Evolutionary conservation across 1,140 invertebrate genomes (phyloP).

Genomic region (Drosophila melanica): DNA sequence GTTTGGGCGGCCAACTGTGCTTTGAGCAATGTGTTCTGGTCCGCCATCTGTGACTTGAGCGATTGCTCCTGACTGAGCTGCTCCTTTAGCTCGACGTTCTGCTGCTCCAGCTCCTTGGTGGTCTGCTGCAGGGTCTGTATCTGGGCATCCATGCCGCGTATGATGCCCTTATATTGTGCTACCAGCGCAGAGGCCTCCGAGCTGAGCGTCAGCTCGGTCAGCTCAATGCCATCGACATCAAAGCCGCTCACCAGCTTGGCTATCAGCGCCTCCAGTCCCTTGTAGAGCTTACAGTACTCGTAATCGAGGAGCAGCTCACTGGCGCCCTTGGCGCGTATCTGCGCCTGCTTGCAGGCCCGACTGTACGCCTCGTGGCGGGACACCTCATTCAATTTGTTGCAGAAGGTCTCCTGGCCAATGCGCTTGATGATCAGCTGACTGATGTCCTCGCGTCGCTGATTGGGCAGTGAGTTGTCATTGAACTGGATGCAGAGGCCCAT

Average conservation of each 20-base stretch:
- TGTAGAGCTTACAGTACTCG: conserved; percentile 96
- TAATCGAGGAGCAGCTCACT: conserved; percentile 95
- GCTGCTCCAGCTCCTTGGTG: conserved; percentile 85
- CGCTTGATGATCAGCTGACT: conserved; percentile 94
- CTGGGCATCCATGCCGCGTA: conserved; percentile 92
- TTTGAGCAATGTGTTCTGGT: conserved; percentile 94
- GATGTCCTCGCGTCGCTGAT: conserved; percentile 92
- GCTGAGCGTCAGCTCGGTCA: conserved; percentile 85
- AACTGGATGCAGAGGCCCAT: conserved; percentile 96
- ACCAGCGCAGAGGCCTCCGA: conserved; percentile 87
- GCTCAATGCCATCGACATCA: conserved; percentile 84
- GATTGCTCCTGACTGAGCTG: conserved; percentile 88
- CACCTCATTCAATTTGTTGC: conserved; percentile 93
- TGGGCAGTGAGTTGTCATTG: conserved; percentile 94
- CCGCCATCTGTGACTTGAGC: conserved; percentile 90
- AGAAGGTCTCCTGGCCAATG: conserved; percentile 95
- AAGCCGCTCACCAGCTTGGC: conserved; percentile 76
- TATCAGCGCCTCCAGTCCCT: conserved; percentile 87
- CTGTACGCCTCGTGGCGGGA: conserved; percentile 96
- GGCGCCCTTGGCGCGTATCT: conserved; percentile 90
- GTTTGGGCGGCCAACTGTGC: conserved; percentile 86
- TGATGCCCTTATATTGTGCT: conserved; percentile 94
- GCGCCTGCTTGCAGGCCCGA: conserved; percentile 96
- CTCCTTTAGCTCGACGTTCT: conserved; percentile 86
- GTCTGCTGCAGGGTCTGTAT: conserved; percentile 87